These are phyloP conservation scores for Ellobius talpinus DNA, from an alignment of 2,113 vertebrate genomes.

Conservation along the genomic window DNA sequence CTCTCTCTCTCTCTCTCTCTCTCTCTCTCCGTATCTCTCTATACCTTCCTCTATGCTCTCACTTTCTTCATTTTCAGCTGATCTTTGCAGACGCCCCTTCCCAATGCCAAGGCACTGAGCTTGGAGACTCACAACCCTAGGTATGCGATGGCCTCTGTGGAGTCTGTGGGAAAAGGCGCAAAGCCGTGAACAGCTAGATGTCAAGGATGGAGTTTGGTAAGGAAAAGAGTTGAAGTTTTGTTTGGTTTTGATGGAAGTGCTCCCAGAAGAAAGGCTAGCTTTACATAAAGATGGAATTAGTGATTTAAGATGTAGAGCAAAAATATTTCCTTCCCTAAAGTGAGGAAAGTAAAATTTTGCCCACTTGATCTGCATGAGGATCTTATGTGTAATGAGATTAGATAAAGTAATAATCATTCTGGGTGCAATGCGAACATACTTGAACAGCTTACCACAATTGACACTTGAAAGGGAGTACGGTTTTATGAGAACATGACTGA, in stretches of 20 bases:
- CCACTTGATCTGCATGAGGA: background rate
- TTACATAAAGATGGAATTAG: background rate
- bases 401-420: conserved; percentile 35
- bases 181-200: background rate
- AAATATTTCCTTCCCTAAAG: background rate
- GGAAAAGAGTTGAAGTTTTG: conserved; percentile 19
- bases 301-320: conserved; percentile 22
- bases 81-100: background rate
- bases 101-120: background rate
- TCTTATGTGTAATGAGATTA: background rate
- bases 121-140: background rate
- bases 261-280: conserved; percentile 28
- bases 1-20: background rate
- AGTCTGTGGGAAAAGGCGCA: background rate
- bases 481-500: conserved; percentile 3
- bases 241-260: conserved; percentile 21
- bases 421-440: background rate
- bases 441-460: background rate
- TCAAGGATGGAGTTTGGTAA: background rate
- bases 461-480: background rate
- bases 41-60: background rate
- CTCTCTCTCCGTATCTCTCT: no score
- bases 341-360: background rate
- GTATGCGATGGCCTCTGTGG: background rate
- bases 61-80: conserved; percentile 31